Base-by-base conservation (phyloP, 2,113 vertebrate species). In the Dasyornis broadbenti region DNA sequence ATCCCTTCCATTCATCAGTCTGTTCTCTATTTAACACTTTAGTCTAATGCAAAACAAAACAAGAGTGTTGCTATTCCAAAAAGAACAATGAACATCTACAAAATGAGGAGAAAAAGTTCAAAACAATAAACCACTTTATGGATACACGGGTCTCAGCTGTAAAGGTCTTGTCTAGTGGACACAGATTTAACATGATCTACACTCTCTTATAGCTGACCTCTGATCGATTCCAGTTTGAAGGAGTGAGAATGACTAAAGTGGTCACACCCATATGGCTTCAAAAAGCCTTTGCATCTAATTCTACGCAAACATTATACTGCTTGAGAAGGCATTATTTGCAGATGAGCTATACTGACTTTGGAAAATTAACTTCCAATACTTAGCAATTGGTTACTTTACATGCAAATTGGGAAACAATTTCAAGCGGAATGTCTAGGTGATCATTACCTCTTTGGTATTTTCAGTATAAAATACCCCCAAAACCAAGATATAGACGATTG, bases 1-100 rank as follows among this genome's bases (percentile, higher is more conserved):
- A 99, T 80, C 99, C 99, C 95, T 99, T 99, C 99, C 99, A 99
- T 94, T 99, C 99, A 89, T 99, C 99, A 4, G 99, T 99, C 94
- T 99, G 99, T 79, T 99, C 99, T 96, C 99, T 98, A 98, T 99
- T 99, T 92, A 99, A 97, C 63, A 99, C 97, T 97, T 99, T 99
- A 73, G 98, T 98, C 99, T 99, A 97, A 97, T 68, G 93, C 56
- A 97, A 97, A 97, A 89, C 81, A 96, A 97, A 88, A 86, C 57
- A 86, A 95, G 70, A 97, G 59, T 54, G 78, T 96, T 90, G 94
- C 83, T 95, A 96, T 95, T 95, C 92, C 94, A 93, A 80, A 83
- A 94, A 95, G 88, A 92, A 96, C 76, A 96, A 96, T 5, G 44
- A 85, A 82, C 33, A 79, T 85, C 52, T 89, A 97, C 50, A 92